Percentiles rank a stretch among this genome's conserved stretches.
Conservation (phyloP, 2,888 invertebrate genomes). For the Taenaris catops region DNA sequence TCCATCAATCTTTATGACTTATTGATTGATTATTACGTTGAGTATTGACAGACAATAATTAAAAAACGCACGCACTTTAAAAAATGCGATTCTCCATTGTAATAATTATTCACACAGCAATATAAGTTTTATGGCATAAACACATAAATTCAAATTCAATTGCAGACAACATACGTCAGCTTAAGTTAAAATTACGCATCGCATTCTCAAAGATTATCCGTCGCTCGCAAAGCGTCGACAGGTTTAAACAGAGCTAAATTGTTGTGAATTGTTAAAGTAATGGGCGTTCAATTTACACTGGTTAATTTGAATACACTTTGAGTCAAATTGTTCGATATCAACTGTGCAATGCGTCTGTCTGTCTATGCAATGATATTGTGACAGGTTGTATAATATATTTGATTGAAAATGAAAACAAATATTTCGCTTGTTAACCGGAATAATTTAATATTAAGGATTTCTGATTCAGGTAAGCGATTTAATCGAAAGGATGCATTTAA, state of each 20-base stretch:
- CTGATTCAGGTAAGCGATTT: too few relatives aligned
- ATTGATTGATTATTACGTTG: slow-evolving; percentile 67
- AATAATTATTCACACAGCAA: not conserved
- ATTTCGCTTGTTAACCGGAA: too few relatives aligned
- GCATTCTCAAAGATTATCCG: not conserved
- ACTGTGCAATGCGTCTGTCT: slow-evolving; percentile 41
- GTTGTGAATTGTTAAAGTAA: slow-evolving; percentile 24
- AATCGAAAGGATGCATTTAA: too few relatives aligned
- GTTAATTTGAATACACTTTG: not conserved
- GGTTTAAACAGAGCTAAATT: not conserved
- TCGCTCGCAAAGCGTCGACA: not conserved
- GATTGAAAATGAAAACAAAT: too few relatives aligned
- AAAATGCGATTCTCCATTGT: not conserved
- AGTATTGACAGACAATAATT: slow-evolving; percentile 69
- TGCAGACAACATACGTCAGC: not conserved
- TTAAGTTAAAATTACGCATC: not conserved
- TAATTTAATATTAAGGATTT: too few relatives aligned
- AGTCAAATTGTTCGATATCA: slow-evolving; percentile 57
- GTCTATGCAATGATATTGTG: slow-evolving; percentile 33
- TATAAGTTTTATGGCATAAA: not conserved
- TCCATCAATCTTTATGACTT: slow-evolving; percentile 71
- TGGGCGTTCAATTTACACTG: not conserved
- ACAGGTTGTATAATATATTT: slow-evolving; percentile 49
- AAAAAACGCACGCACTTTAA: slow-evolving; percentile 40
- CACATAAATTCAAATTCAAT: not conserved